Conservation (phyloP, 1,140 invertebrate genomes). For the Caerostris darwini region DNA sequence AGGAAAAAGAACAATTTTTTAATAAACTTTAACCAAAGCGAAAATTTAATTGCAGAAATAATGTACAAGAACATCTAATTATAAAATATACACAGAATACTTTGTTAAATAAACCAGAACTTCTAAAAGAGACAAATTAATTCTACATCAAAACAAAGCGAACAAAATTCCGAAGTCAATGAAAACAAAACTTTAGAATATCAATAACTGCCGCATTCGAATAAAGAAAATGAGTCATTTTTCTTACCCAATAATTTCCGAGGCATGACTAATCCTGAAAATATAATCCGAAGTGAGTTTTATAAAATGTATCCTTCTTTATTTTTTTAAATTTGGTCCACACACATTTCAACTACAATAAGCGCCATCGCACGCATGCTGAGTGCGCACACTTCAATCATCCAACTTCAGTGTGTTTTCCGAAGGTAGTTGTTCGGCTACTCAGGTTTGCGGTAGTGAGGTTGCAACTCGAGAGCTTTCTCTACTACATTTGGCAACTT, state of each 20-base stretch:
- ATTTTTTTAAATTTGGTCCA: conserved; percentile 63
- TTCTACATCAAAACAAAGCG: conserved; percentile 35
- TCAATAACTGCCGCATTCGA: neutral
- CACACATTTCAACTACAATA: conserved; percentile 47
- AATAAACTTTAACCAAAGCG: neutral
- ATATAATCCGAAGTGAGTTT: conserved; percentile 49
- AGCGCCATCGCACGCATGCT: conserved; percentile 52
- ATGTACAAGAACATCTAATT: neutral
- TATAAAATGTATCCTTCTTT: conserved; percentile 29
- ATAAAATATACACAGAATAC: neutral
- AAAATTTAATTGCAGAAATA: neutral
- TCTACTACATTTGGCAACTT: conserved; percentile 4
- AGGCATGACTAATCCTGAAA: neutral
- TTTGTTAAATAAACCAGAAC: neutral
- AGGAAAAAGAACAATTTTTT: neutral
- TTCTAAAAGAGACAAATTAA: neutral
- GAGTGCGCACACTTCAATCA: conserved; percentile 44
- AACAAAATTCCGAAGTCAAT: neutral
- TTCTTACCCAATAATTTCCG: conserved; percentile 69
- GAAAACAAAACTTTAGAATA: conserved; percentile 19
- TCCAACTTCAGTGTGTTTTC: conserved; percentile 72
- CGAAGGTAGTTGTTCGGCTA: conserved; percentile 75
- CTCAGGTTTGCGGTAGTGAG: conserved; percentile 73
- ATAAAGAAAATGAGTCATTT: neutral
- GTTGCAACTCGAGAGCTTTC: neutral